Conservation (phyloP, 2,797 vertebrate species). For the Pteropus rufus region DNA sequence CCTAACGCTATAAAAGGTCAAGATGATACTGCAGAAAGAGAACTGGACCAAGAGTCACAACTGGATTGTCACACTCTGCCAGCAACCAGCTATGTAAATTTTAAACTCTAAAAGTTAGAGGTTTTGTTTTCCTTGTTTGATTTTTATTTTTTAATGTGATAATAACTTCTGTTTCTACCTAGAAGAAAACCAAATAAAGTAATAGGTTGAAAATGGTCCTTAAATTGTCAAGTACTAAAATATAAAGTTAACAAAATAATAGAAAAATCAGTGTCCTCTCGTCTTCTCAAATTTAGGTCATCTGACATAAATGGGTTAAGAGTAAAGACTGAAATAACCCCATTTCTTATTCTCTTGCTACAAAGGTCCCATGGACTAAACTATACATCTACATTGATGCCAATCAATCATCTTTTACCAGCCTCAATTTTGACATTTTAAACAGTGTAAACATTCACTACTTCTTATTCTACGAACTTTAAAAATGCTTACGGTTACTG, state of each 20-base stretch:
- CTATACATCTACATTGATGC: neutral
- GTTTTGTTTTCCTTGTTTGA: conserved; percentile 18
- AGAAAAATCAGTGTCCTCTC: conserved; percentile 7
- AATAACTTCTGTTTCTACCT: conserved; percentile 39
- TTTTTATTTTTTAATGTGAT: neutral
- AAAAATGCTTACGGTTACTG: conserved; percentile 1
- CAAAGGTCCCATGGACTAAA: neutral
- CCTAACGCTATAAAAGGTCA: neutral
- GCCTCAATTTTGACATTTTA: conserved; percentile 36
- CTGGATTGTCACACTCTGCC: neutral
- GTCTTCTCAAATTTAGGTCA: conserved; percentile 27
- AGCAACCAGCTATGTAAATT: neutral
- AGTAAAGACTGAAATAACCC: neutral
- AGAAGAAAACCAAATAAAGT: conserved; percentile 42
- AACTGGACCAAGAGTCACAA: neutral
- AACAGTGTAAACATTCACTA: neutral
- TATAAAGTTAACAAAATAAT: conserved; percentile 37
- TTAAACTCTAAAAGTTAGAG: neutral
- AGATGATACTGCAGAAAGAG: neutral
- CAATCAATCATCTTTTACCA: neutral
- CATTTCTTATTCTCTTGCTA: neutral
- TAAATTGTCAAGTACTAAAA: conserved; percentile 43
- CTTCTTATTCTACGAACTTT: conserved; percentile 30
- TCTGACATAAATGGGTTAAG: neutral
- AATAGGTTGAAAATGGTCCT: neutral